Conservation (phyloP, 2,888 invertebrate genomes). For the Polymixis flavicincta region DNA sequence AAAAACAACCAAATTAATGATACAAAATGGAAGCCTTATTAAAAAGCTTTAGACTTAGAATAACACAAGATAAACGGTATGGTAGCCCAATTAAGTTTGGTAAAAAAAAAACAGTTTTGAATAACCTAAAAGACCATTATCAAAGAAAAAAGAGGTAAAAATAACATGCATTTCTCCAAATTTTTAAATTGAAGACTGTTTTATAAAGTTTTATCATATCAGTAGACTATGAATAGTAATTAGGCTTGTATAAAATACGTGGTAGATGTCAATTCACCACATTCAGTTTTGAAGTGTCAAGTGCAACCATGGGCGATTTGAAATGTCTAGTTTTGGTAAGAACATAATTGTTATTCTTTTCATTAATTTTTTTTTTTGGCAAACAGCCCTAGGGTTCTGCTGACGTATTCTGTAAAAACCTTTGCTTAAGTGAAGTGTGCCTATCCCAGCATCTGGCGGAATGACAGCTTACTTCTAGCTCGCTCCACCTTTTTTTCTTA, state of each 20-base stretch:
- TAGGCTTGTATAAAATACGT: conserved; percentile 40
- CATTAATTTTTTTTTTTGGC: not conserved
- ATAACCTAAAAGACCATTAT: not conserved
- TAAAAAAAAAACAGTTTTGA: not conserved
- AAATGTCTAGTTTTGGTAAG: conserved; percentile 49
- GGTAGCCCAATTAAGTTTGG: no score
- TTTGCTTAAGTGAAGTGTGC: not conserved
- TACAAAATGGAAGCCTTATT: no score
- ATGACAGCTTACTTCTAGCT: not conserved
- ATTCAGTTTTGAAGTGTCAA: conserved; percentile 33
- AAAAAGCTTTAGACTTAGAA: not conserved
- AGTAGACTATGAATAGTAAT: conserved; percentile 35
- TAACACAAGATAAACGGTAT: not conserved
- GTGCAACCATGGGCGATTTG: conserved; percentile 39
- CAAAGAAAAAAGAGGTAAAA: not conserved
- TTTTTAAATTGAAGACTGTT: not conserved
- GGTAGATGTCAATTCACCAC: not conserved
- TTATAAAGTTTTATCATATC: conserved; percentile 33
- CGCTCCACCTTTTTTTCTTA: no score
- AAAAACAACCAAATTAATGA: not conserved
- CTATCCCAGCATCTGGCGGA: not conserved
- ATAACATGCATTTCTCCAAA: not conserved
- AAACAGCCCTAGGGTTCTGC: not conserved
- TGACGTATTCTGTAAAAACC: not conserved
- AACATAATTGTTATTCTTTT: not conserved